Evolutionary conservation across 2,888 invertebrate species (phyloP), one percentile per base, ranked within the genome.

Genomic region (Acrobasis consociella): DNA sequence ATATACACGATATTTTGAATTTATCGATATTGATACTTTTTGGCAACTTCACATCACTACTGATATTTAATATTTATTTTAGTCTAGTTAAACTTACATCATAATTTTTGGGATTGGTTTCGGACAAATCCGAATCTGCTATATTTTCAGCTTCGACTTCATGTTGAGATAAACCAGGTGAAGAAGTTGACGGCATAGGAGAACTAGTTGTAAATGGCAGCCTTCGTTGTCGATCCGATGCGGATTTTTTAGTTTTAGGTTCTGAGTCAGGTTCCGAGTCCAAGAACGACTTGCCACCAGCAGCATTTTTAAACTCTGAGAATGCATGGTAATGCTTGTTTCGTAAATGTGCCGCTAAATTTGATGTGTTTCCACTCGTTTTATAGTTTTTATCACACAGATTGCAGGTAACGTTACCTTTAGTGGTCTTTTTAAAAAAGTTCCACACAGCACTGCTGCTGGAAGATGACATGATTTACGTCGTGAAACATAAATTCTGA

Each of bases 381-480:
- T 69, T 68, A 60, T 69, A 69, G 50, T 53, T 69, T 67, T 70
- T 70, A 55, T 39, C n/a, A n/a, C n/a, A n/a, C n/a, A n/a, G n/a
- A n/a, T n/a, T n/a, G n/a, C n/a, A n/a, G n/a, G n/a, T n/a, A n/a
- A n/a, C n/a, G n/a, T n/a, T n/a, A n/a, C n/a, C n/a, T n/a, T n/a
- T n/a, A n/a, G n/a, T n/a, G n/a, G n/a, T n/a, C n/a, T n/a, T n/a
- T n/a, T n/a, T n/a, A n/a, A n/a, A n/a, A n/a, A n/a, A n/a, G n/a
- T n/a, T n/a, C n/a, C n/a, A n/a, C n/a, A n/a, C n/a, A n/a, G n/a
- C n/a, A n/a, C n/a, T n/a, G n/a, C n/a, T n/a, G n/a, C n/a, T n/a
- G n/a, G n/a, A n/a, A n/a, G n/a, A n/a, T n/a, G n/a, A n/a, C n/a
- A n/a, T n/a, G n/a, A n/a, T n/a, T n/a, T n/a, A n/a, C n/a, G n/a